Evolutionary conservation across 2,113 vertebrate genomes (phyloP).

Genomic region (Thalassoma bifasciatum): DNA sequence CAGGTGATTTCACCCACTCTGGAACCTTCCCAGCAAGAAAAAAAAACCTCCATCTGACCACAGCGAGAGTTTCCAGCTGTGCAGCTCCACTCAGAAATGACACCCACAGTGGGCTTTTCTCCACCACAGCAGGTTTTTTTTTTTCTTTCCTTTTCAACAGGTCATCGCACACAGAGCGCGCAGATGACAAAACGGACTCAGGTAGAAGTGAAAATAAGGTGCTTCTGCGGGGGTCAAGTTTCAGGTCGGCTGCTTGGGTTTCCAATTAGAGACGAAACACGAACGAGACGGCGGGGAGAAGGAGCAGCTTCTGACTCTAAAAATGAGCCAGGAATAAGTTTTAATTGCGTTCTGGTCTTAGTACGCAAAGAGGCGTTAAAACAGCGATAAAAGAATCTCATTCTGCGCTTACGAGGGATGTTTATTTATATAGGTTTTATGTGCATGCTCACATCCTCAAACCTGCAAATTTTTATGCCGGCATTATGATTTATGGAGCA

Average conservation of each 20-base stretch:
- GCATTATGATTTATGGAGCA: conserved; percentile 35
- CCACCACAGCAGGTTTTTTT: conserved; percentile 29
- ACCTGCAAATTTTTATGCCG: not conserved
- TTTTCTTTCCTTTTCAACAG: not conserved
- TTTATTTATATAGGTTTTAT: conserved; percentile 13
- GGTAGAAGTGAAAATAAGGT: conserved; percentile 4
- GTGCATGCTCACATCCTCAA: not conserved
- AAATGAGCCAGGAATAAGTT: not conserved
- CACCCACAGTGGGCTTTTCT: conserved; percentile 4
- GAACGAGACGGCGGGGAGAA: conserved; percentile 5
- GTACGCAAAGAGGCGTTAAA: not conserved
- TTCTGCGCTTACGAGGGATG: not conserved
- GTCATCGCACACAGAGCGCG: conserved; percentile 19
- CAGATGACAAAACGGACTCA: conserved; percentile 2
- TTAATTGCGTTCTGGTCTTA: not conserved
- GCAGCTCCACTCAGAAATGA: not conserved
- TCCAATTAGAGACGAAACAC: conserved; percentile 42
- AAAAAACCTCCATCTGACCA: not conserved
- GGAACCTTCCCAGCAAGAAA: not conserved
- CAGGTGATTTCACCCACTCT: not conserved
- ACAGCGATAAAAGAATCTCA: not conserved
- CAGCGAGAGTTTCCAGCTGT: conserved; percentile 1
- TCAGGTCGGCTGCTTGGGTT: conserved; percentile 29
- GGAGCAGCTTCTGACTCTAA: conserved; percentile 3
- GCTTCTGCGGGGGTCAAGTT: conserved; percentile 6